Percentiles rank a stretch among this genome's conserved stretches.
Conservation (phyloP, 2,888 invertebrate genomes). For the Drosophila meridionalis region DNA sequence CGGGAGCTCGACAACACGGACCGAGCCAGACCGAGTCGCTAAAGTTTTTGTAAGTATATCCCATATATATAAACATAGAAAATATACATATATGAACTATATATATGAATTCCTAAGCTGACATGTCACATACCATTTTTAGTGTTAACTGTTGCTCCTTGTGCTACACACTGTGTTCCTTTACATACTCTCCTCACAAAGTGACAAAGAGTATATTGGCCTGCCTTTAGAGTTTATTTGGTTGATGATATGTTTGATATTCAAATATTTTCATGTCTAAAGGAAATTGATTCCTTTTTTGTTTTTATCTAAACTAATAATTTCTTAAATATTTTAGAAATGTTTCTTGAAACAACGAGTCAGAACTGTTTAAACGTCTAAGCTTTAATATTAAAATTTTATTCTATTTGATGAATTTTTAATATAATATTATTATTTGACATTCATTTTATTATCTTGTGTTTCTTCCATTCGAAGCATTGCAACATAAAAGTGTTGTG, state of each 20-base stretch:
- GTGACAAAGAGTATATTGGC: background rate
- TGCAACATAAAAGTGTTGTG: background rate
- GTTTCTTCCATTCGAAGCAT: background rate
- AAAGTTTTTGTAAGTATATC: conserved; percentile 40
- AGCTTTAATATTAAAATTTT: background rate
- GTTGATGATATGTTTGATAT: background rate
- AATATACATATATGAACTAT: background rate
- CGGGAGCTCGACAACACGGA: conserved; percentile 40
- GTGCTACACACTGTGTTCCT: conserved; percentile 7
- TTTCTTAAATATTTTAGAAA: background rate
- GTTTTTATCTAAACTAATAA: no score
- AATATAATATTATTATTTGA: background rate
- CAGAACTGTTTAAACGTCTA: background rate
- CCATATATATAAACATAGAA: background rate
- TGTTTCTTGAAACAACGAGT: background rate
- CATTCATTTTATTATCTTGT: background rate
- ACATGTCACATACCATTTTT: background rate
- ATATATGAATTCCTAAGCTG: background rate
- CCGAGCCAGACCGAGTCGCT: conserved; percentile 21
- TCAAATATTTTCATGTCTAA: background rate
- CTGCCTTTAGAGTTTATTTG: background rate
- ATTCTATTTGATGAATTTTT: no score
- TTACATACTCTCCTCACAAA: background rate
- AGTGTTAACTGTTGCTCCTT: conserved; percentile 61
- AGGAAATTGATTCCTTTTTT: background rate